Evolutionary conservation across 1,140 invertebrate species (phyloP).

Genomic region (Temnothorax longispinosus): DNA sequence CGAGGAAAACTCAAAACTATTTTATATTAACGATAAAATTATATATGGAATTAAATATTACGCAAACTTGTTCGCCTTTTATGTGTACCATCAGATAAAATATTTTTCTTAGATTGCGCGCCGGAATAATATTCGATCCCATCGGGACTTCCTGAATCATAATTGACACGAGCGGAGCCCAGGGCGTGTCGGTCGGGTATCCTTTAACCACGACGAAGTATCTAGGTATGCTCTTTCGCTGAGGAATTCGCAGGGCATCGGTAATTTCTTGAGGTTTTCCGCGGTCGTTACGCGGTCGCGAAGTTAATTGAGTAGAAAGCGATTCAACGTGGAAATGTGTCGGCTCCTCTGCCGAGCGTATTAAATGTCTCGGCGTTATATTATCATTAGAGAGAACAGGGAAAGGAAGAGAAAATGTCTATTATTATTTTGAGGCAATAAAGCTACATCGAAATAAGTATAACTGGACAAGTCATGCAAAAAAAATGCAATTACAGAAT

Average conservation of each 20-base stretch:
- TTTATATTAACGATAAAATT: not conserved
- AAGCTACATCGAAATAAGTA: not conserved
- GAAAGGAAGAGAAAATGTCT: conserved; percentile 15
- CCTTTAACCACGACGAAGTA: conserved; percentile 33
- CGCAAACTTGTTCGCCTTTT: not conserved
- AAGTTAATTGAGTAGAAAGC: conserved; percentile 69
- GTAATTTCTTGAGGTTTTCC: conserved; percentile 59
- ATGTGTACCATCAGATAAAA: not conserved
- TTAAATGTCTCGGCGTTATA: conserved; percentile 31
- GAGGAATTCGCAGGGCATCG: conserved; percentile 29
- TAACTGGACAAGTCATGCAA: not conserved
- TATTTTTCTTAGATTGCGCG: not conserved
- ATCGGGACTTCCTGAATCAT: conserved; percentile 10
- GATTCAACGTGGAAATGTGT: conserved; percentile 49
- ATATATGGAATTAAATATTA: not conserved
- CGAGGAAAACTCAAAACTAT: not conserved
- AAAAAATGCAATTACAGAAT: conserved; percentile 18
- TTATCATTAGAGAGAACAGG: not conserved
- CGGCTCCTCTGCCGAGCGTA: conserved; percentile 18
- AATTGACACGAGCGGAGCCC: conserved; percentile 41
- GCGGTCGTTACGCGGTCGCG: conserved; percentile 50
- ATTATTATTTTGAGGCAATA: not conserved
- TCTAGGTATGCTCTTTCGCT: not conserved
- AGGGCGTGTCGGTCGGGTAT: conserved; percentile 47
- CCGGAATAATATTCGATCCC: conserved; percentile 4